phyloP scores from a whole-genome alignment of 2,888 invertebrate genomes.

The Drosophila parthenogenetica region DNA sequence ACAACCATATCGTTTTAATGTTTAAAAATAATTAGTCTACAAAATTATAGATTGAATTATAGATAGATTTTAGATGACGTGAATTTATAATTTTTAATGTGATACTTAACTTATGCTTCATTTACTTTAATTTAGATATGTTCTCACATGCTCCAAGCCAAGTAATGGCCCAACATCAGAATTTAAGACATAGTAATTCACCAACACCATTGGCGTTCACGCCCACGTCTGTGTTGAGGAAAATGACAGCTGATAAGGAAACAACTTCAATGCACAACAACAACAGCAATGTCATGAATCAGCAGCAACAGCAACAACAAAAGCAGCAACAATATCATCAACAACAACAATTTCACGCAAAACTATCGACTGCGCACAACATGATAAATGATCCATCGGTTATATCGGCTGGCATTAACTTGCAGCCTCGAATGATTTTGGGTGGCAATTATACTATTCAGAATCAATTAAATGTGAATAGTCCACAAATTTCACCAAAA shows the following conservation, averaged over 20 bases:
- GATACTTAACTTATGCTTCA: neutral
- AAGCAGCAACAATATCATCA: constrained; percentile 32
- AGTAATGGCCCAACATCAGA: constrained; percentile 53
- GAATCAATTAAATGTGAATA: constrained; percentile 53
- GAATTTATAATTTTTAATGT: neutral
- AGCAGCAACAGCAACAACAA: constrained; percentile 37
- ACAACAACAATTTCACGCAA: constrained; percentile 40
- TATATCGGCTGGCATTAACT: constrained; percentile 49
- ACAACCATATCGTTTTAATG: neutral
- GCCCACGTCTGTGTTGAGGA: constrained; percentile 96
- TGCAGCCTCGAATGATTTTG: constrained; percentile 82
- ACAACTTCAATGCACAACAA: constrained; percentile 71
- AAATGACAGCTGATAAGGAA: constrained; percentile 97
- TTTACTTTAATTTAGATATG: constrained; percentile 41
- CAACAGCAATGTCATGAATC: neutral
- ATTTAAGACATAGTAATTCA: constrained; percentile 84
- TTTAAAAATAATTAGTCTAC: no score
- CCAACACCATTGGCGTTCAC: constrained; percentile 94
- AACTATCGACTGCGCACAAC: constrained; percentile 32
- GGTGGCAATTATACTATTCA: constrained; percentile 74
- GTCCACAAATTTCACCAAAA: constrained; percentile 69
- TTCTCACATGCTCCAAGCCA: constrained; percentile 26
- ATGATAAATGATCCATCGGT: constrained; percentile 58
- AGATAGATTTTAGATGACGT: no score
- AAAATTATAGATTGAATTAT: no score